These are phyloP conservation scores for Tragelaphus strepsiceros DNA, from an alignment of 2,113 vertebrate genomes.

Conservation along the genomic window DNA sequence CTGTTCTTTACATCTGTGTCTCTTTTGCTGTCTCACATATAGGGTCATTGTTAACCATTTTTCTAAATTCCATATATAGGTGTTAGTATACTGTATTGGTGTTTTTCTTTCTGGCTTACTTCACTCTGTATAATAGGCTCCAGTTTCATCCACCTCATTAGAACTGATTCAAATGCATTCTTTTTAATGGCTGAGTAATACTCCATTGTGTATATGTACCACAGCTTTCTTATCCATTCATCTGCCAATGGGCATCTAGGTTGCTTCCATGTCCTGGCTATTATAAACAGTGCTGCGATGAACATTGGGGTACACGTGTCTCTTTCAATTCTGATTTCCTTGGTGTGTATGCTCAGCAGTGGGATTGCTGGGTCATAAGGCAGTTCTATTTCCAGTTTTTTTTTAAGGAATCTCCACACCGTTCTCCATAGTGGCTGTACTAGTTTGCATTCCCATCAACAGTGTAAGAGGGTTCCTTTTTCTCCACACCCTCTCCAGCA, in stretches of 20 bases:
- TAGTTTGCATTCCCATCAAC: background rate
- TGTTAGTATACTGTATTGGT: background rate
- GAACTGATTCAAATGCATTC: background rate
- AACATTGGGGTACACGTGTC: background rate
- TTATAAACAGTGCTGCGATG: background rate
- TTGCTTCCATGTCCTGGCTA: background rate
- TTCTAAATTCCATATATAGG: background rate
- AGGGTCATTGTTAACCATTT: background rate
- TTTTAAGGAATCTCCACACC: background rate
- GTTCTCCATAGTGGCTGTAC: background rate
- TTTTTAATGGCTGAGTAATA: background rate
- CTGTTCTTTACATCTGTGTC: background rate
- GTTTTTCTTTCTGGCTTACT: background rate
- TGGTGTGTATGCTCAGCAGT: fast-evolving
- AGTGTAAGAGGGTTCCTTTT: background rate
- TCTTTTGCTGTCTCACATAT: background rate
- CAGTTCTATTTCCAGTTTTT: background rate
- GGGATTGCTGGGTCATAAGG: background rate
- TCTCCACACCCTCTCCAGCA: background rate
- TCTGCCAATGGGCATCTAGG: background rate
- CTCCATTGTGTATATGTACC: background rate
- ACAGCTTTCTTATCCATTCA: background rate
- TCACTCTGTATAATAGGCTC: background rate
- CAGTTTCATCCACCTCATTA: background rate
- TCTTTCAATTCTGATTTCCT: background rate